Percentiles rank a stretch among this genome's conserved stretches.
Evolutionary conservation across 2,888 invertebrate genomes (phyloP).

Genomic region (Ischnura elegans): DNA sequence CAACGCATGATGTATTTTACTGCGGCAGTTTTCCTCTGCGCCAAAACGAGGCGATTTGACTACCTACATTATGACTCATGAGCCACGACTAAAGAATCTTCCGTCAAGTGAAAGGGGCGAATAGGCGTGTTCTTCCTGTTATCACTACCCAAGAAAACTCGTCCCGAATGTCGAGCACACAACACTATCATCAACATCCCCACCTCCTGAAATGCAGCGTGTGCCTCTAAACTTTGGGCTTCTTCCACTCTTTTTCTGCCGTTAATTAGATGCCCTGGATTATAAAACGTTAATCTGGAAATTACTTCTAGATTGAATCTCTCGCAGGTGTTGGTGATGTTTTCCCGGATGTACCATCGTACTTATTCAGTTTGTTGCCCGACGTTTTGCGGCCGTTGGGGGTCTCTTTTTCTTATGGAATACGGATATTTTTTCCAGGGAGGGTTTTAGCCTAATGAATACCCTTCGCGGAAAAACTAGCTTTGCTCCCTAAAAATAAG

Average conservation of each 20-base stretch:
- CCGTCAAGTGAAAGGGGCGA: not conserved
- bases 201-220: not conserved
- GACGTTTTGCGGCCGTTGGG: no score
- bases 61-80: slow-evolving; percentile 4
- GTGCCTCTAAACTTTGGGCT: not conserved
- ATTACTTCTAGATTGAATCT: no score
- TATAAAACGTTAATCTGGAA: not conserved
- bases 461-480: no score
- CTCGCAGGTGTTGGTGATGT: no score
- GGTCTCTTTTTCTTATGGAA: no score
- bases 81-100: not conserved
- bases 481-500: no score
- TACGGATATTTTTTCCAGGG: no score
- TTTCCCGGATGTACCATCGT: no score
- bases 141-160: not conserved
- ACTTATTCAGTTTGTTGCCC: no score
- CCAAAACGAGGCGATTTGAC: not conserved
- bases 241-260: not conserved
- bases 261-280: not conserved
- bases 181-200: not conserved
- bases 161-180: not conserved
- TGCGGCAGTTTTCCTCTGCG: not conserved
- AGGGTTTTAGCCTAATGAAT: no score
- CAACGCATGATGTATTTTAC: slow-evolving; percentile 3
- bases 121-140: slow-evolving; percentile 2